phyloP scores from a whole-genome alignment of 2,113 vertebrate species.

The Nesospiza acunhae region DNA sequence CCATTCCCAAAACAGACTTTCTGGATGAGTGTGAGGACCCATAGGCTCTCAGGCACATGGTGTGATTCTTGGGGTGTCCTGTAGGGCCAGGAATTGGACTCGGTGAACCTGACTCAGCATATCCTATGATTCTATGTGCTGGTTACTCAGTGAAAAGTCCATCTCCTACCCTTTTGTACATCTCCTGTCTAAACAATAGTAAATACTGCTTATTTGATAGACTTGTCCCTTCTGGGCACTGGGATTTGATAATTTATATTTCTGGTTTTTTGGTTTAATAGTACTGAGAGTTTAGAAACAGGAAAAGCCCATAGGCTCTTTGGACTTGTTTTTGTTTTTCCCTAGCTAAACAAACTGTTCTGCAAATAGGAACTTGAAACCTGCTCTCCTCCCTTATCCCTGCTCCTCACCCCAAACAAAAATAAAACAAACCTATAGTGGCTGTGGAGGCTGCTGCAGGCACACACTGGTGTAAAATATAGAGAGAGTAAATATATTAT shows the following conservation, averaged over 20 bases:
- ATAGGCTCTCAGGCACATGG: conserved; percentile 21
- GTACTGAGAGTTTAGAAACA: conserved; percentile 82
- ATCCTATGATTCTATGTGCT: conserved; percentile 25
- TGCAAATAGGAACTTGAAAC: conserved; percentile 80
- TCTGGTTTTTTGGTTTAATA: conserved; percentile 82
- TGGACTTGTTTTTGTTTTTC: conserved; percentile 78
- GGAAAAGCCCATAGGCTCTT: conserved; percentile 85
- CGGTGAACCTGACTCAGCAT: background rate
- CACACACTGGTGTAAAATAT: conserved; percentile 98
- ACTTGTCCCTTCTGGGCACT: conserved; percentile 76
- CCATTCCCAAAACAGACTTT: conserved; percentile 17
- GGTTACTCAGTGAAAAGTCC: conserved; percentile 68
- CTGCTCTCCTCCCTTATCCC: conserved; percentile 81
- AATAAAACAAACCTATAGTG: conserved; percentile 81
- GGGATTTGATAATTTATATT: conserved; percentile 74
- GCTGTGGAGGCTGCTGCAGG: conserved; percentile 94
- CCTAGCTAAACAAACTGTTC: conserved; percentile 78
- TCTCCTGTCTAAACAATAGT: conserved; percentile 67
- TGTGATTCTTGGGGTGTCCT: background rate
- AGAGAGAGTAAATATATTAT: conserved; percentile 89
- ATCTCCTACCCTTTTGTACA: conserved; percentile 53
- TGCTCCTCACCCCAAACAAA: conserved; percentile 79
- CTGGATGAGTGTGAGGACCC: conserved; percentile 49
- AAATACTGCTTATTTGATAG: conserved; percentile 82
- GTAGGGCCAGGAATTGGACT: background rate